A percentile compares a stretch with the other conserved stretches of the same genome.
phyloP scores from a whole-genome alignment of 2,113 vertebrate genomes.

The Pomatostomus ruficeps region DNA sequence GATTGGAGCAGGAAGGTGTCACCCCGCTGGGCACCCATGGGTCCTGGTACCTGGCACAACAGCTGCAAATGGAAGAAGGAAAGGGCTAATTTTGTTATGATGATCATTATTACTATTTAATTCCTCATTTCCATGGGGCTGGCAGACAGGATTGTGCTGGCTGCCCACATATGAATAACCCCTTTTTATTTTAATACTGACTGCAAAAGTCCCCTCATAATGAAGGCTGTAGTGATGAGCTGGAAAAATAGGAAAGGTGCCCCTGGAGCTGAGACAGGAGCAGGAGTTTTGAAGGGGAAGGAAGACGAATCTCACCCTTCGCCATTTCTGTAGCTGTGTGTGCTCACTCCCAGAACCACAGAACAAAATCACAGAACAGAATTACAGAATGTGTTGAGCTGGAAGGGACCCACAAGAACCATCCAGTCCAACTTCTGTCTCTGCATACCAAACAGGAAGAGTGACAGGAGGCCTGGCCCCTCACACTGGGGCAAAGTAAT shows the following conservation, averaged over 20 bases:
- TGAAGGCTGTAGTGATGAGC: background rate
- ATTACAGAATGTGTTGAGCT: background rate
- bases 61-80: slow-evolving; percentile 9
- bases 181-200: background rate
- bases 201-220: background rate
- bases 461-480: background rate
- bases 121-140: background rate
- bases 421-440: background rate
- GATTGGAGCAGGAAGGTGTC: background rate
- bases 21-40: background rate
- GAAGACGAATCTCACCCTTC: background rate
- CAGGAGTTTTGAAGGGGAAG: background rate
- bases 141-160: background rate
- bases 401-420: background rate
- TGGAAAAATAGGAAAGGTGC: background rate
- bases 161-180: background rate
- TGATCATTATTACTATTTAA: slow-evolving; percentile 36
- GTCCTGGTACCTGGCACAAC: background rate
- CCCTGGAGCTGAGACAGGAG: background rate
- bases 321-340: background rate
- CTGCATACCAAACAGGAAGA: background rate
- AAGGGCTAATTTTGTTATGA: slow-evolving; percentile 13
- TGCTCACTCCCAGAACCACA: background rate
- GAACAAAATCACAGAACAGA: background rate
- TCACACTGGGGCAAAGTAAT: background rate